These are phyloP conservation scores for Papilio dardanus DNA, from an alignment of 1,140 invertebrate species.

Conservation along the genomic window DNA sequence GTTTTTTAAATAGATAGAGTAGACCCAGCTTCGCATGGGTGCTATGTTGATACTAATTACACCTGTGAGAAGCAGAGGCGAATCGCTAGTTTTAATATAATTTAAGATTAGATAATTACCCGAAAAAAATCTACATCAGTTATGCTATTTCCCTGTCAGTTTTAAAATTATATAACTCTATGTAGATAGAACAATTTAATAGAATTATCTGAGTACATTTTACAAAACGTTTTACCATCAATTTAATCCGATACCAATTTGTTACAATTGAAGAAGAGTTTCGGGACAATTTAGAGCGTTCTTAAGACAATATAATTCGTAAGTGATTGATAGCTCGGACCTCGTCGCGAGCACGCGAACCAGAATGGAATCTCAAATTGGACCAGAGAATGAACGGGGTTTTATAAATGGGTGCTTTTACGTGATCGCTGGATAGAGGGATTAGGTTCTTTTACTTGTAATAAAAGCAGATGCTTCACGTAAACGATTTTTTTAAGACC, in stretches of 20 bases:
- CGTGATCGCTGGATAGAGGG: neutral
- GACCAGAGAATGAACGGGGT: constrained; percentile 9
- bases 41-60: no score
- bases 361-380: constrained; percentile 31
- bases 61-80: no score
- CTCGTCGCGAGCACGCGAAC: constrained; percentile 49
- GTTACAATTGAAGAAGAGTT: constrained; percentile 40
- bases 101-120: no score
- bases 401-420: constrained; percentile 10
- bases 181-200: constrained; percentile 23
- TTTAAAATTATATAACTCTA: neutral
- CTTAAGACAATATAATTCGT: constrained; percentile 78
- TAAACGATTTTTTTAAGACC: no score
- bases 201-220: constrained; percentile 31
- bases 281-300: constrained; percentile 69
- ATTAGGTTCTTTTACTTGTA: neutral
- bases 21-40: no score
- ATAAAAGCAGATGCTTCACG: no score
- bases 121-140: no score
- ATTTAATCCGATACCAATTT: constrained; percentile 29
- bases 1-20: no score
- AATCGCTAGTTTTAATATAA: no score
- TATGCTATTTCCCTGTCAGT: neutral
- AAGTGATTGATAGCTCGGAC: constrained; percentile 71
- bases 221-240: constrained; percentile 19